Base-by-base conservation (phyloP, 1,140 invertebrate species). In the Pseudachorutes palmiensis region DNA sequence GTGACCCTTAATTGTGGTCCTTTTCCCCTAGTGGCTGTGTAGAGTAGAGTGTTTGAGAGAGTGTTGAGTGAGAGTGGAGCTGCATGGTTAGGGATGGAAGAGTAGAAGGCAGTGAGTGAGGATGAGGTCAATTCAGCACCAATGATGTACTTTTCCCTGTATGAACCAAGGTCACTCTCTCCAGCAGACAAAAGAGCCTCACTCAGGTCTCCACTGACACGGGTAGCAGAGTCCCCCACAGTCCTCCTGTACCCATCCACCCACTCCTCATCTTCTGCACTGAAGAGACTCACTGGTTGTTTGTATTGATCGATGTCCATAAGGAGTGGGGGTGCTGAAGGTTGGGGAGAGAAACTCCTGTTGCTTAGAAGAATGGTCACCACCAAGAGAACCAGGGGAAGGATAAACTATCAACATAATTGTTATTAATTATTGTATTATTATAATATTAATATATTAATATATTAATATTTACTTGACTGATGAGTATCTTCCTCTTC, bases 41-140 rank as follows among this genome's bases (percentile, higher is more conserved):
- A 75, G 2, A 87, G 76, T 41, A 87, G 59, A 36, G 82, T 75
- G 75, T 85, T 86, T 60, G 81, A 79, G 1, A 87, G 70, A 2
- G 83, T 60, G 74, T 82, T 83, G 28, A 88, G 72, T 0, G 83
- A 77, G 3, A 86, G 80, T 0, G 85, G 84, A 16, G 87, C 81
- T 33, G 86, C 82, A 76, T 92, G 89, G 75, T 84, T 85, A 0
- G 88, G 78, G 19, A 76, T 75, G n/a, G 80, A 80, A 1, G 82
- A 82, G 75, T 80, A 85, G 51, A 83, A 36, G 3, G 70, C 72
- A 26, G 63, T 72, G 19, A 64, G 9, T 22, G 45, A 29, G 29
- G 55, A 33, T 2, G 26, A 19, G 31, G 57, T 73, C 12, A 72
- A 55, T 12, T 72, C 70, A 14, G 65, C 69, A 22, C 66, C 73